Evolutionary conservation across 2,888 invertebrate species (phyloP).

Genomic region (Biston betularia): DNA sequence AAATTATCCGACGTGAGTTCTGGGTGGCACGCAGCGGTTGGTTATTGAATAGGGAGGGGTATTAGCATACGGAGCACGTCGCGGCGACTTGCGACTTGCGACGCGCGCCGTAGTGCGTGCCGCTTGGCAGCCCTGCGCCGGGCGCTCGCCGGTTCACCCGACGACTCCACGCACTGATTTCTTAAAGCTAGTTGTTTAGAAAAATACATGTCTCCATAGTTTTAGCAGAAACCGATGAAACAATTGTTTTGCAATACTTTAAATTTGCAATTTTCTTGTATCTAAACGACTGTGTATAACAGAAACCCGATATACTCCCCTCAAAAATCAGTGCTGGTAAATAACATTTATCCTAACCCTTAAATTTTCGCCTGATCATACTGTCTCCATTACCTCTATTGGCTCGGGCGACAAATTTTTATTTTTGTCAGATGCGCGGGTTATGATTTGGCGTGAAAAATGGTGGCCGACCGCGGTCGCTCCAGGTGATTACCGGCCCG

Average conservation of each 20-base stretch:
- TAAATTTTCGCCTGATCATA: constrained; percentile 73
- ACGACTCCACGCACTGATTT: constrained; percentile 21
- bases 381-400: constrained; percentile 80
- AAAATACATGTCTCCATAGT: not conserved
- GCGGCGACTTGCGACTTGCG: constrained; percentile 70
- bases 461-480: constrained; percentile 79
- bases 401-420: constrained; percentile 84
- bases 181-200: not conserved
- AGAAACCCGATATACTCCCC: not conserved
- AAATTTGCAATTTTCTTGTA: not conserved
- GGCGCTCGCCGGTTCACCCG: constrained; percentile 18
- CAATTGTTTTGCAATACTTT: not conserved
- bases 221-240: not conserved
- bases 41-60: constrained; percentile 84
- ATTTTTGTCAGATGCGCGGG: constrained; percentile 84
- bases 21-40: constrained; percentile 84
- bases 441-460: constrained; percentile 86
- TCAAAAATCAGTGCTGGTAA: not conserved
- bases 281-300: not conserved
- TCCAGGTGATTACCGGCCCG: constrained; percentile 86
- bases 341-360: constrained; percentile 52
- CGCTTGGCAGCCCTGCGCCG: constrained; percentile 34
- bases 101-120: constrained; percentile 50
- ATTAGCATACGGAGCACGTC: constrained; percentile 85
- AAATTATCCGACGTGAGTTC: constrained; percentile 86